Evolutionary conservation across 2,113 vertebrate species (phyloP), one percentile per base, ranked within the genome.

Genomic region (Protobothrops mucrosquamatus): DNA sequence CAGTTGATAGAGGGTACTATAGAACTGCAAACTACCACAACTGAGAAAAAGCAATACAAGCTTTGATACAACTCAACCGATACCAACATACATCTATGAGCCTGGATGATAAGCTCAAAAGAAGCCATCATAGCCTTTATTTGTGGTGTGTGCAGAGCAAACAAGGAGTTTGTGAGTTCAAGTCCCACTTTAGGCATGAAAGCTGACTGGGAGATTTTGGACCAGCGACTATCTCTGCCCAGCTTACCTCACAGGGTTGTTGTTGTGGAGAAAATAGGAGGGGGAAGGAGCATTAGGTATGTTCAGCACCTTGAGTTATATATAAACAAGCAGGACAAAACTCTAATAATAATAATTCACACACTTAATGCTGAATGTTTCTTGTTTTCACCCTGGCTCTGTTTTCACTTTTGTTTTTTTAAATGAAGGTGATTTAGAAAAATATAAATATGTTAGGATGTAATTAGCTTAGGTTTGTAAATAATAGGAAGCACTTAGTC

Each of bases 21-120:
- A 97, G 97, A 92, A 92, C 48, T 10, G 8, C 26, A 69, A 86
- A 54, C n/a, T 24, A 8, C 22, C 91, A n/a, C 29, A 24, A 52
- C 91, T 52, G 89, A 88, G 9, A 34, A n/a, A 91, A 92, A 95
- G 43, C 34, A 57, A 95, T 97, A 97, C 94, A 96, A 61, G 90
- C 89, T 18, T 1, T 34, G 1, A 9, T 1, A 22, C 93, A 89
- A 91, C 23, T 7, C 0, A 18, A 61, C 6, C 9, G n/a, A 52
- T 91, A 91, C 22, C 74, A 74, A 5, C 94, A 95, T 96, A 81
- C 92, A 43, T 39, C 0, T 51, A 93, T 59, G 54, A 92, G 95
- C 0, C 26, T 43, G 0, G 85, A 96, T 92, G 95, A 97, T 88
- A 85, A 5, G 91, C 94, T 91, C 85, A 89, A 96, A 96, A 92